Evolutionary conservation across 1,140 invertebrate species (phyloP).

Genomic region (Bombus soroeensis): DNA sequence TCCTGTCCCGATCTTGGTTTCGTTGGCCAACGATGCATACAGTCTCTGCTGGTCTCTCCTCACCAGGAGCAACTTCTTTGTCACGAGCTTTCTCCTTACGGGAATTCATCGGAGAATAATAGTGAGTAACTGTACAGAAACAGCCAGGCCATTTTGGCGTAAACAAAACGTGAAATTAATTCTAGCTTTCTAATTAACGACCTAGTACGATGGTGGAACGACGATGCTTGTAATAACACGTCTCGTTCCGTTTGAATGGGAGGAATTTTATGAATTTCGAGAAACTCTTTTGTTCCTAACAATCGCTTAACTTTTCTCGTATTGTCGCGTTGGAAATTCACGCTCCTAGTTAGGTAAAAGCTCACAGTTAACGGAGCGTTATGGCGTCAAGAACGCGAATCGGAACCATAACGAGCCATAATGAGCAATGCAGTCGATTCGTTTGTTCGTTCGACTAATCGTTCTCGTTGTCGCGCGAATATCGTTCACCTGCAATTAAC

Average conservation of each 20-base stretch:
- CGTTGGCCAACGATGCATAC: not conserved
- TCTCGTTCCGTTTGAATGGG: not conserved
- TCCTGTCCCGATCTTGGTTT: not conserved
- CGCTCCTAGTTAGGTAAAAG: too few species aligned
- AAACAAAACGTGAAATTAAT: slow-evolving; percentile 20
- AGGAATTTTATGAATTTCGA: not conserved
- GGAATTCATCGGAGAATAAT: slow-evolving; percentile 17
- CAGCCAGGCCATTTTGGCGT: not conserved
- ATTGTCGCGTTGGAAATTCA: not conserved
- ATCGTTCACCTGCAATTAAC: slow-evolving; percentile 17
- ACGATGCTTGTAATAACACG: not conserved
- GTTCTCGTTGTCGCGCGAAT: not conserved
- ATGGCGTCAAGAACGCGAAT: not conserved
- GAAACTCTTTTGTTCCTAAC: not conserved
- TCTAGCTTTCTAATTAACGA: slow-evolving; percentile 11
- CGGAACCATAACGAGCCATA: not conserved
- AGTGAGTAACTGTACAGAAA: slow-evolving; percentile 28
- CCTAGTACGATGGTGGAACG: not conserved
- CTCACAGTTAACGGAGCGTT: not conserved
- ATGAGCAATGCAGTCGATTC: not conserved
- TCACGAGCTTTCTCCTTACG: slow-evolving; percentile 12
- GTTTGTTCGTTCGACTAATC: not conserved
- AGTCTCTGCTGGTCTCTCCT: too few species aligned
- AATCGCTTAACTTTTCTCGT: not conserved
- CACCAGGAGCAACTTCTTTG: not conserved